Conservation (phyloP, 2,797 vertebrate genomes). For the Ctenosaura bakeri region DNA sequence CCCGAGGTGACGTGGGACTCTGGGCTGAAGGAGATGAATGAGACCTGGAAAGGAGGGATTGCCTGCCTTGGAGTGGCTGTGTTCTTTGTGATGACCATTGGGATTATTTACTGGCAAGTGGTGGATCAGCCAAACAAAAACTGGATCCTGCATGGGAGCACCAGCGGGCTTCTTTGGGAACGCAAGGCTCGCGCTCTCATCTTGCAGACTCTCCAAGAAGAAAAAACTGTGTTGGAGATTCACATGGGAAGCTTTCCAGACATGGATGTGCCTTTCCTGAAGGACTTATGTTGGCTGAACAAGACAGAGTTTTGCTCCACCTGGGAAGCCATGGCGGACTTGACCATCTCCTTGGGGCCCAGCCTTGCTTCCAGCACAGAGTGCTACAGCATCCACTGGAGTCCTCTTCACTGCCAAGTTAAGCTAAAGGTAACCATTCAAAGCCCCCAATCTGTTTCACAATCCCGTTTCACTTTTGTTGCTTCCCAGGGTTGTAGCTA, state of each 20-base stretch:
- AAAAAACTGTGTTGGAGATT: constrained; percentile 86
- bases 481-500: background rate
- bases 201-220: constrained; percentile 86
- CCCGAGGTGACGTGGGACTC: constrained; percentile 89
- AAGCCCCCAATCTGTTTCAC: background rate
- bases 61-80: constrained; percentile 91
- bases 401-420: constrained; percentile 88
- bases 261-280: constrained; percentile 86
- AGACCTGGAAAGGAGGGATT: constrained; percentile 92
- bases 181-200: constrained; percentile 86
- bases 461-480: background rate
- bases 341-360: constrained; percentile 86
- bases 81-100: constrained; percentile 94
- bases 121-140: constrained; percentile 92
- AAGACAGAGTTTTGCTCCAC: constrained; percentile 91
- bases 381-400: constrained; percentile 90
- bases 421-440: constrained; percentile 85
- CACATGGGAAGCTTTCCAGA: constrained; percentile 86
- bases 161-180: constrained; percentile 92
- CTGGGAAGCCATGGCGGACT: constrained; percentile 90
- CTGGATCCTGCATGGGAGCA: constrained; percentile 91
- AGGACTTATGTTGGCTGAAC: constrained; percentile 91
- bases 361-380: constrained; percentile 82
- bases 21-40: constrained; percentile 91
- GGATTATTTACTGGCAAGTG: constrained; percentile 96